Conservation (phyloP, 2,113 vertebrate species). For the Lutjanus erythropterus region DNA sequence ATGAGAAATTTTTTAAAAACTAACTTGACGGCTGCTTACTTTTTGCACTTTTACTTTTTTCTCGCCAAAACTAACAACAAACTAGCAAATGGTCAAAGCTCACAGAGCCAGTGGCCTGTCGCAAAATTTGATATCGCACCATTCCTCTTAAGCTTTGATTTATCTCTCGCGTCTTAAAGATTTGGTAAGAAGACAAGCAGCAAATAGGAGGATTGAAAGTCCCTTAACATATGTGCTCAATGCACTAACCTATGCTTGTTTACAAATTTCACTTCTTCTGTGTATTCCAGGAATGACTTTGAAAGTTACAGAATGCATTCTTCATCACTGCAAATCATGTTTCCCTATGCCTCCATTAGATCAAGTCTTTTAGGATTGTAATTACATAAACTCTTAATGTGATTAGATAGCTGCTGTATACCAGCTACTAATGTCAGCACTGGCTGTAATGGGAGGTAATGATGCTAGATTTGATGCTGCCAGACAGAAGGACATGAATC, state of each 20-base stretch:
- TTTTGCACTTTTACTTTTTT: constrained; percentile 14
- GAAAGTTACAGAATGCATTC: constrained; percentile 8
- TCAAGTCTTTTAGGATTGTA: constrained; percentile 56
- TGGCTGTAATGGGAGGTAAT: constrained; percentile 66
- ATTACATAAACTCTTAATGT: constrained; percentile 61
- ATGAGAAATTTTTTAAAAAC: neutral
- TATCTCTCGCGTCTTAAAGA: neutral
- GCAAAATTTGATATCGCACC: neutral
- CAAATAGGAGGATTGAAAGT: neutral
- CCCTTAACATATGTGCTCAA: neutral
- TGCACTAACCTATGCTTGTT: neutral
- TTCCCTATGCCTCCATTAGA: constrained; percentile 32
- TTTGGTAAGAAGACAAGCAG: neutral
- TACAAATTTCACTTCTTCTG: neutral
- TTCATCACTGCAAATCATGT: constrained; percentile 35
- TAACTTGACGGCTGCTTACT: neutral
- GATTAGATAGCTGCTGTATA: constrained; percentile 62
- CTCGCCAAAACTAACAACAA: neutral
- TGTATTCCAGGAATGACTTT: constrained; percentile 2
- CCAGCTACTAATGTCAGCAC: constrained; percentile 58
- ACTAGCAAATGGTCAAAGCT: neutral
- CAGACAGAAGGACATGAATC: constrained; percentile 71
- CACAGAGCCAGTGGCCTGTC: neutral
- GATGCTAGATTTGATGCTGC: constrained; percentile 71
- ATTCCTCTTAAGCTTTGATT: neutral